phyloP scores from a whole-genome alignment of 2,888 invertebrate species.

The Athripsodes cinereus region DNA sequence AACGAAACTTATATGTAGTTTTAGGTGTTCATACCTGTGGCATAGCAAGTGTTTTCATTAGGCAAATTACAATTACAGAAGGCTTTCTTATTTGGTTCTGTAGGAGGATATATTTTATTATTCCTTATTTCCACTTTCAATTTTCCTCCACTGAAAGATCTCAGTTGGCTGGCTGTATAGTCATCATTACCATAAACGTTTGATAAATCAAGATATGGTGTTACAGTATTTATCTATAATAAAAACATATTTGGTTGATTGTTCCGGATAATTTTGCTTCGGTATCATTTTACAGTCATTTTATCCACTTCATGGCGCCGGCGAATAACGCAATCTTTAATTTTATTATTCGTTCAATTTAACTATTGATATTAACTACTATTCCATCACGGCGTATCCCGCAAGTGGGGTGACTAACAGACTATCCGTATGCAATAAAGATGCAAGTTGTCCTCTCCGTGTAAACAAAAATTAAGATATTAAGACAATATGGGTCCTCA shows the following conservation, averaged over 20 bases:
- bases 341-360: too few relatives aligned
- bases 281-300: not conserved
- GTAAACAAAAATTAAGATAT: too few relatives aligned
- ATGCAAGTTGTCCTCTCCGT: too few relatives aligned
- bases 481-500: too few relatives aligned
- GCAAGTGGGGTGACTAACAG: too few relatives aligned
- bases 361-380: too few relatives aligned
- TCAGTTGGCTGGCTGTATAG: constrained; percentile 25
- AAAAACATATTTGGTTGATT: not conserved
- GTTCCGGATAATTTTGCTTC: not conserved
- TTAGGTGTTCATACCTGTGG: constrained; percentile 35
- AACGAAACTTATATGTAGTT: too few relatives aligned
- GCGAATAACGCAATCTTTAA: too few relatives aligned
- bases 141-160: constrained; percentile 30
- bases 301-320: too few relatives aligned
- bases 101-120: constrained; percentile 30
- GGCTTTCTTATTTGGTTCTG: constrained; percentile 2
- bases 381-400: too few relatives aligned
- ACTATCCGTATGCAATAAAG: too few relatives aligned
- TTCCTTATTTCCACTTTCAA: constrained; percentile 28
- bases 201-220: constrained; percentile 35
- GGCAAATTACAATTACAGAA: not conserved
- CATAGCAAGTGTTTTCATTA: constrained; percentile 1
- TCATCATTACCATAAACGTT: constrained; percentile 33
- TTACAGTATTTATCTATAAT: constrained; percentile 24